phyloP scores from a whole-genome alignment of 2,113 vertebrate genomes.

The Scolopax mira region DNA sequence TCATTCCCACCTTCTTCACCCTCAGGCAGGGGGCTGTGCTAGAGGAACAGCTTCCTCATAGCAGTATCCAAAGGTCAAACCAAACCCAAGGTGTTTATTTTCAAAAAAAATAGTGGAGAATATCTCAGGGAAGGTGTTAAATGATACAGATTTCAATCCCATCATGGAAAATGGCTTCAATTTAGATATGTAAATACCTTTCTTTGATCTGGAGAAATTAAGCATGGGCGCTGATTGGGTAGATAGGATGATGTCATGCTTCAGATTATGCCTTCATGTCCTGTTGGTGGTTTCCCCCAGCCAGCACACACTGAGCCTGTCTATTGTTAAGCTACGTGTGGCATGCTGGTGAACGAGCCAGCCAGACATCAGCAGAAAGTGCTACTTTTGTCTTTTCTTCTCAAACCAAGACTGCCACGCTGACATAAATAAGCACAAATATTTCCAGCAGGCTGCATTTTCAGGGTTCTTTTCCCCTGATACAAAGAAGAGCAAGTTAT shows the following conservation, averaged over 20 bases:
- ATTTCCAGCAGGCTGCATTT: background rate
- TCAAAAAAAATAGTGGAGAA: background rate
- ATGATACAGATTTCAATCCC: background rate
- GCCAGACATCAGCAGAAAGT: background rate
- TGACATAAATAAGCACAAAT: background rate
- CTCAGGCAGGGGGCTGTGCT: background rate
- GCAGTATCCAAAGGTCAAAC: background rate
- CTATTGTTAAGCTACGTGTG: background rate
- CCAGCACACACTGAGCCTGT: background rate
- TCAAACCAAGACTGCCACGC: background rate
- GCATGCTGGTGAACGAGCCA: background rate
- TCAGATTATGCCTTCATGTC: background rate
- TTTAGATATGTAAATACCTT: background rate
- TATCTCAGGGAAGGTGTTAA: background rate
- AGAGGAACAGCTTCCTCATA: background rate
- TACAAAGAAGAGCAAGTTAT: background rate
- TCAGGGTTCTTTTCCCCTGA: background rate
- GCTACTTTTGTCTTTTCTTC: background rate
- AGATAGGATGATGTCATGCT: background rate
- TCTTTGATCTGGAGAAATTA: background rate
- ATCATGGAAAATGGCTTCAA: background rate
- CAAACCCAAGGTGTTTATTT: background rate
- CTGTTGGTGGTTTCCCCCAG: background rate
- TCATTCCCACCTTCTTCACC: background rate
- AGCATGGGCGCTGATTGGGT: background rate